A percentile compares a stretch with the other conserved stretches of the same genome.
Conservation (phyloP, 2,888 invertebrate species). For the Stramonita haemastoma region DNA sequence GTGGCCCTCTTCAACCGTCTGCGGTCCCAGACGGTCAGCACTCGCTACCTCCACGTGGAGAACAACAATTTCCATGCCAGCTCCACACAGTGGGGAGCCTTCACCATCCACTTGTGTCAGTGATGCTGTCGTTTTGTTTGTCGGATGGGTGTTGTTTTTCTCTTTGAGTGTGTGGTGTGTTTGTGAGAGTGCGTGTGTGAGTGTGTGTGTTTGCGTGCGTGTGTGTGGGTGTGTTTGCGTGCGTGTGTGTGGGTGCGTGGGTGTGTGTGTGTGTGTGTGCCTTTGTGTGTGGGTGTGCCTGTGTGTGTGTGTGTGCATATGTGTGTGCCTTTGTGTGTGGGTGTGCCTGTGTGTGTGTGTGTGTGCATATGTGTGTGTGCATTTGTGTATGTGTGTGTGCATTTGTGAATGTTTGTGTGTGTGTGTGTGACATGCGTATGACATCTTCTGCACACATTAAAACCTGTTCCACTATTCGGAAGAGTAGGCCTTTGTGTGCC, state of each 20-base stretch:
- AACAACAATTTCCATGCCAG: slow-evolving; percentile 99
- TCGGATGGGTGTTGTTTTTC: not conserved
- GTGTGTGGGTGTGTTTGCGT: not conserved
- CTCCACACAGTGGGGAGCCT: slow-evolving; percentile 99
- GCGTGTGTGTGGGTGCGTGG: not conserved
- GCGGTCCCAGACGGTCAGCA: slow-evolving; percentile 99
- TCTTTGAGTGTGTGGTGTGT: not conserved
- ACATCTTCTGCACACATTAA: too few relatives aligned
- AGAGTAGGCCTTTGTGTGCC: too few relatives aligned
- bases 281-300: not conserved
- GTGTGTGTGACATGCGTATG: too few relatives aligned
- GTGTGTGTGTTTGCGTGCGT: not conserved
- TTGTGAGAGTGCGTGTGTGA: not conserved
- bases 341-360: too few relatives aligned
- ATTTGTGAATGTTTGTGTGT: too few relatives aligned
- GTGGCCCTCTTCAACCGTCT: slow-evolving; percentile 98
- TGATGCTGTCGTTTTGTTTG: not conserved
- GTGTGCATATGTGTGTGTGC: too few relatives aligned
- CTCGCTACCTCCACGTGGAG: slow-evolving; percentile 98
- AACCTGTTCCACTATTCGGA: too few relatives aligned
- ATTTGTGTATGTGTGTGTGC: too few relatives aligned
- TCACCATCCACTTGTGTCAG: slow-evolving; percentile 23
- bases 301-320: too few relatives aligned
- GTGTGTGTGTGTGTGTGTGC: not conserved
- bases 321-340: too few relatives aligned